A percentile compares a stretch with the other conserved stretches of the same genome.
These are phyloP conservation scores for Mesocricetus auratus DNA, from an alignment of 2,113 vertebrate genomes.

Conservation along the genomic window DNA sequence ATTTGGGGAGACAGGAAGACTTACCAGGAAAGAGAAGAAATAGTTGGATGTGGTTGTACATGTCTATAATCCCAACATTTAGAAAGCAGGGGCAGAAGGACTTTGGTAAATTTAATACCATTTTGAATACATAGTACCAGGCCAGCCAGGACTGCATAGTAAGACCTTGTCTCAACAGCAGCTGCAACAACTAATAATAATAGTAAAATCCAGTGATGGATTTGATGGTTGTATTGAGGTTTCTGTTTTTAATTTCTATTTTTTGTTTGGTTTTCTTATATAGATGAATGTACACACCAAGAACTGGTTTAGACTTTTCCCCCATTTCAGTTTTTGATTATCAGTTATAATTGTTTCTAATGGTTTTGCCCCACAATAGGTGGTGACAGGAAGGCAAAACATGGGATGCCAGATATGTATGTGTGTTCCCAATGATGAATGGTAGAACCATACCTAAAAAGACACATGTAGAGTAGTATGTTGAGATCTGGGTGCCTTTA, in stretches of 20 bases:
- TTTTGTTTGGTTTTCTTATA: constrained; percentile 53
- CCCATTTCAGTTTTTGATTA: neutral
- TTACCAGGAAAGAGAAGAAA: neutral
- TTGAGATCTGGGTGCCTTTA: neutral
- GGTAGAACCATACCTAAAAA: neutral
- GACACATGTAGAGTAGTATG: neutral
- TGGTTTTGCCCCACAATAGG: neutral
- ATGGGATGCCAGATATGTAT: neutral
- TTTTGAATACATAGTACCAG: neutral
- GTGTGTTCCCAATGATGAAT: constrained; percentile 16
- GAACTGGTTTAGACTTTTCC: neutral
- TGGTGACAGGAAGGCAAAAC: constrained; percentile 28
- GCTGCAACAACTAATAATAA: neutral
- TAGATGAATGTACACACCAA: constrained; percentile 1
- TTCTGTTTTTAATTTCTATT: neutral
- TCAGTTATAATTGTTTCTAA: neutral
- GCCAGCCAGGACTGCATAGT: neutral
- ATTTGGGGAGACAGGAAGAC: neutral
- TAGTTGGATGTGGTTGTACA: neutral
- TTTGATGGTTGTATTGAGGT: neutral
- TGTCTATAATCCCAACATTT: neutral
- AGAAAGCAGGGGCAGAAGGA: neutral
- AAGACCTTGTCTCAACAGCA: neutral
- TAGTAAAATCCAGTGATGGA: neutral
- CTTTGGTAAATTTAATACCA: neutral